Conservation (phyloP, 2,888 invertebrate genomes). For the Aelia acuminata region DNA sequence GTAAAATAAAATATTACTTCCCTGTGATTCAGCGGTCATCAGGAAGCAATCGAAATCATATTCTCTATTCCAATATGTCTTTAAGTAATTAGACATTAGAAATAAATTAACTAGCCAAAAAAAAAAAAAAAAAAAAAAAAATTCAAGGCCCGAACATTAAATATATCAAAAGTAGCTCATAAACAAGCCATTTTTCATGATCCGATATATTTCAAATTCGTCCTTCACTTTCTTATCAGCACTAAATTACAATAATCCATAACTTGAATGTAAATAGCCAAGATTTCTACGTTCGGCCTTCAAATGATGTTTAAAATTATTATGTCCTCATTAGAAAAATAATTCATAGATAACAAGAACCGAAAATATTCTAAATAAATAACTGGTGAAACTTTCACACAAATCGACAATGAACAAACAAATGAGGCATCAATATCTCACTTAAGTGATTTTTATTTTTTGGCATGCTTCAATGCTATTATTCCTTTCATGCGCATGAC, state of each 20-base stretch:
- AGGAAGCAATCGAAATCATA: background rate
- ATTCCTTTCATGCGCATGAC: no score
- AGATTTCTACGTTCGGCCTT: constrained; percentile 52
- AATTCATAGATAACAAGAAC: constrained; percentile 52
- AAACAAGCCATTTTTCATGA: constrained; percentile 52
- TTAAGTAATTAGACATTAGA: background rate
- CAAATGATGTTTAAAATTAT: constrained; percentile 58
- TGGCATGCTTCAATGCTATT: background rate
- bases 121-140: background rate
- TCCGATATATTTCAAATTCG: constrained; percentile 49
- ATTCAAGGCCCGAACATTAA: constrained; percentile 49
- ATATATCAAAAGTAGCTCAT: constrained; percentile 53
- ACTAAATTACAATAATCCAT: constrained; percentile 57
- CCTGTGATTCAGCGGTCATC: background rate
- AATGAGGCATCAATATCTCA: background rate
- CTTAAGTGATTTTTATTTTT: background rate
- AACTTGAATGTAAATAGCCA: constrained; percentile 55
- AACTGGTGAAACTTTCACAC: background rate
- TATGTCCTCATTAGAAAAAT: constrained; percentile 56
- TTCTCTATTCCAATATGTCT: background rate
- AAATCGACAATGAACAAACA: constrained; percentile 19
- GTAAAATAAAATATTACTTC: background rate
- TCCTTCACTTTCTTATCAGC: constrained; percentile 47
- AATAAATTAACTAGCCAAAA: background rate
- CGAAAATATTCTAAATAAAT: constrained; percentile 23